Base-by-base conservation (phyloP, 1,140 invertebrate species). In the Ericerus pela region DNA sequence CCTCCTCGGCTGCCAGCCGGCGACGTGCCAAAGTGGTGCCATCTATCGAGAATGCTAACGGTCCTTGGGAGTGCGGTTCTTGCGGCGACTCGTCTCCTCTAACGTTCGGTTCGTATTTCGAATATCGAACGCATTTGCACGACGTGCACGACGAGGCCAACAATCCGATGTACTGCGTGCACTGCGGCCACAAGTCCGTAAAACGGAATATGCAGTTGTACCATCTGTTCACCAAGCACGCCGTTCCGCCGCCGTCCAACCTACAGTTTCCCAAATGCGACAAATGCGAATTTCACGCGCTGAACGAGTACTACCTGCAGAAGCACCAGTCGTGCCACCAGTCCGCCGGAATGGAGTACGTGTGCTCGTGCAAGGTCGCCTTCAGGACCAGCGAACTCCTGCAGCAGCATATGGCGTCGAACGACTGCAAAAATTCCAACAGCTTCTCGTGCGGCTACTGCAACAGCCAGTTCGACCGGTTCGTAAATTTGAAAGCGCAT, bases 101-200 rank as follows among this genome's bases (percentile, higher is more conserved):
- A 22, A 76, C 80, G 64, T 88, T 88, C 65, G 76, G 79, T 20
- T 76, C 80, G 24, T 89, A 88, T 66, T 81, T 80, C 56, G 76
- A 79, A 58, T 90, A 82, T 63, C 74, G 85, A 54, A 78, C 81
- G 56, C 87, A 90, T 72, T 77, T 89, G 67, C 78, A 84, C 29
- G 82, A 87, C 60, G 76, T 84, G 0, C 86, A 90, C 62, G 80
- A 81, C 62, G 82, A 88, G 62, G 82, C 81, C 60, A 84, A 87
- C 57, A 80, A 88, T 66, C 72, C 80, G 1, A 75, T 78, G 24
- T 77, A 92, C 54, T 90, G 87, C 68, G 85, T 89, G 66, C 80
- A 88, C 62, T 91, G 86, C 69, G 87, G 87, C 0, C 78, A 83
- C 59, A 80, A 80, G 62, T 81, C 84, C 12, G 73, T 70, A 0